Evolutionary conservation across 2,888 invertebrate genomes (phyloP), one percentile per base, ranked within the genome.

Genomic region (Agonum fuliginosum): DNA sequence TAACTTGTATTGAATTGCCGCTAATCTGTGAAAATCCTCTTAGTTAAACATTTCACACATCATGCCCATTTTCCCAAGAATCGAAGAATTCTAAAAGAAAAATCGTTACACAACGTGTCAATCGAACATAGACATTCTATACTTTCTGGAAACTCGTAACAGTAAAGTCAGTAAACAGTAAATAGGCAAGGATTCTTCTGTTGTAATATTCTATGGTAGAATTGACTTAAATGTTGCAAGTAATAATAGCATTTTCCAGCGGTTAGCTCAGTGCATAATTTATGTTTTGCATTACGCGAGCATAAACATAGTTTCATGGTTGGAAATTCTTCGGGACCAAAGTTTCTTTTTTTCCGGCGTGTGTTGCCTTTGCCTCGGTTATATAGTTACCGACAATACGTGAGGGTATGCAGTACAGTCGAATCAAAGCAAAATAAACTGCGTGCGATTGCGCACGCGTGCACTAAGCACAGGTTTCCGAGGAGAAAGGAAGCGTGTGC

Each of bases 311-410:
- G 48, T 76, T 76, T 76, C 75, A 76, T 76, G 75, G 22, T 69
- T 76, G 51, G 69, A 76, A 76, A 76, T 67, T 76, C 65, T 76
- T 67, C 46, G 34, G 51, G 69, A 43, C 75, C 43, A 76, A 76
- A 48, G 67, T 67, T 76, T 69, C 41, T 74, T 72, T 79, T 78
- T 79, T 80, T 75, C 79, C 72, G 62, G 72, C 76, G 78, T 78
- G 75, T 78, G 76, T 74, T 78, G 80, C 78, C 74, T 80, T 78
- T 75, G 79, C 75, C 78, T 81, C 78, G 78, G 80, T 81, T 80
- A 80, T 81, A 80, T 80, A 80, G 80, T 81, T 80, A 81, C 81
- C 81, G 81, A 81, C 81, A 81, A 81, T 80, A 81, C 81, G 81
- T 81, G 81, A 80, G 80, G 79, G 75, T 80, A 81, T 81, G 81